Base-by-base conservation (phyloP, 2,888 invertebrate species). In the Electrophaes corylata region DNA sequence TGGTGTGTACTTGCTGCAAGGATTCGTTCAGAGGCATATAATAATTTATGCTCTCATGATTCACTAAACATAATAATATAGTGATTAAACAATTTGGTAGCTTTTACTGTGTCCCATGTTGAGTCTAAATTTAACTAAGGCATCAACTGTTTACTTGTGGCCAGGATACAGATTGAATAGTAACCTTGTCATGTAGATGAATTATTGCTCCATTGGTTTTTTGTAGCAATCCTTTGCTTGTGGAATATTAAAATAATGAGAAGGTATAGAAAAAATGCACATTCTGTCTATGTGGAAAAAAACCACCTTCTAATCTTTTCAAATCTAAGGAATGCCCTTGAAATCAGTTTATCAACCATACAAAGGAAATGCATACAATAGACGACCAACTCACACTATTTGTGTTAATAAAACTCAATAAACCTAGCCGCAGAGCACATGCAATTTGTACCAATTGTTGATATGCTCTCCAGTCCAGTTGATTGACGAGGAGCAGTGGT, bases 371-470 rank as follows among this genome's bases (percentile, higher is more conserved):
- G 49, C 53, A 58, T n/a, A 44, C 44, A 52, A 33, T 45, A 29
- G 39, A 37, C n/a, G 12, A 31, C n/a, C 37, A 20, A 39, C 31
- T 43, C 12, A 26, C 35, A 40, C 40, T 54, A 26, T 31, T 39
- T 39, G 49, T 31, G 26, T 49, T 48, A 57, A 52, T 58, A 49
- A 53, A 49, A 52, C 23, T 23, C 39, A 48, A 52, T 48, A 18
- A 23, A 37, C 40, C 26, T 19, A 20, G 37, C 37, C 18, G 11
- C 44, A 44, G 16, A 44, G 29, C 6, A 40, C 31, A 40, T 50
- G 40, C 46, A 58, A 50, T 59, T 54, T 59, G 35, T 45, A 46
- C 40, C 49, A 54, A 60, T 55, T 51, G 45, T 45, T 14, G 10
- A 29, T 37, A 33, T 35, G 23, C 43, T 37, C 12, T 33, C 20